Evolutionary conservation across 2,797 vertebrate genomes (phyloP).

Genomic region (Sternotherus odoratus): DNA sequence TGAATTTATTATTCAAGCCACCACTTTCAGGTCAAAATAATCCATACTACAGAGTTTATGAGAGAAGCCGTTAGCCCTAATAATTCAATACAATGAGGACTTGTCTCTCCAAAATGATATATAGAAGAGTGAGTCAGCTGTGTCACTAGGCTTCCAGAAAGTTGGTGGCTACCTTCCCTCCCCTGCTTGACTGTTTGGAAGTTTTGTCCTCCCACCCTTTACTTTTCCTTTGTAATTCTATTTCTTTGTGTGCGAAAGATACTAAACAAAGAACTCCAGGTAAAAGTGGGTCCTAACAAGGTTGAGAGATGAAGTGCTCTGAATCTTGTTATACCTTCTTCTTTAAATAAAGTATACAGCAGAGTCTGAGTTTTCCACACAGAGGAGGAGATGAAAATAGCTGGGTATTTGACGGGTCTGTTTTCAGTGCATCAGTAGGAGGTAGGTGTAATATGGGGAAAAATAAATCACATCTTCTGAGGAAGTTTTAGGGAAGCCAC

Average conservation of each 20-base stretch:
- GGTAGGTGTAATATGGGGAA: accelerated
- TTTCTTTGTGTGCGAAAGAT: not conserved
- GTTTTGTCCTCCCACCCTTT: not conserved
- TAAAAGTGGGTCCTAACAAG: not conserved
- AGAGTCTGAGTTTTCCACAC: not conserved
- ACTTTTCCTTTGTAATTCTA: not conserved
- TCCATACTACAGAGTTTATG: not conserved
- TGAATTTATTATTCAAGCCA: not conserved
- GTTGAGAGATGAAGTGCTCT: not conserved
- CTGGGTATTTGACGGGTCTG: not conserved
- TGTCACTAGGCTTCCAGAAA: not conserved
- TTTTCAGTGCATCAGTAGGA: not conserved
- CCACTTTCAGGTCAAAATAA: not conserved
- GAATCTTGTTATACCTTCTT: not conserved
- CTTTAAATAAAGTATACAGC: not conserved
- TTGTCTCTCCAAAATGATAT: not conserved
- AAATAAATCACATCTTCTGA: not conserved
- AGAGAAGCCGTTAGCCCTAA: not conserved
- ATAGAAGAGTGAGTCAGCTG: not conserved
- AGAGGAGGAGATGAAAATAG: not conserved
- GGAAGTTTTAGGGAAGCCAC: not conserved
- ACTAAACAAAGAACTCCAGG: not conserved
- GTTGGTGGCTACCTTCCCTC: not conserved
- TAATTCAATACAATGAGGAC: not conserved
- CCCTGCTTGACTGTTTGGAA: not conserved